Conservation (phyloP, 2,888 invertebrate species). For the Ephialtes manifestator region DNA sequence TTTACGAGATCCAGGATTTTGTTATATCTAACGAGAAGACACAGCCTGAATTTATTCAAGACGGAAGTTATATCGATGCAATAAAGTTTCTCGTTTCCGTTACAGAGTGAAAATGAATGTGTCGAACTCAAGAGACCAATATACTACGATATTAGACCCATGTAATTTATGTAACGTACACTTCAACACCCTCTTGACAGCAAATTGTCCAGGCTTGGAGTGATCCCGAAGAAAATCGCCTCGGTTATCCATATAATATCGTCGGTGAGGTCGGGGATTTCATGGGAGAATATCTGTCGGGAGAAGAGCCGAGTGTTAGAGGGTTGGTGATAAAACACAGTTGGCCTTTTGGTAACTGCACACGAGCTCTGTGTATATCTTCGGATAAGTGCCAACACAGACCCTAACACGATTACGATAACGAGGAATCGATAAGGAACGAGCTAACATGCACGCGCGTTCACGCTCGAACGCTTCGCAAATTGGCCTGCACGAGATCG, state of each 20-base stretch:
- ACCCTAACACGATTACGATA: conserved; percentile 67
- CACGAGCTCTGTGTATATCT: conserved; percentile 63
- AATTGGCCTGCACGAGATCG: conserved; percentile 71
- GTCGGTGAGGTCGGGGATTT: conserved; percentile 10
- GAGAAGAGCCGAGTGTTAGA: conserved; percentile 27
- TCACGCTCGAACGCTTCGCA: conserved; percentile 69
- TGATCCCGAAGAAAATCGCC: conserved; percentile 12
- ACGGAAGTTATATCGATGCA: not conserved
- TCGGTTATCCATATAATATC: conserved; percentile 13
- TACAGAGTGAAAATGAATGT: not conserved
- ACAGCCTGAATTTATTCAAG: not conserved
- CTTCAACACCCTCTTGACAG: not conserved
- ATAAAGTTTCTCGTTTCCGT: not conserved
- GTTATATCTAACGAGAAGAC: not conserved
- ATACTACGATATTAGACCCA: not conserved
- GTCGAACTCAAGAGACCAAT: not conserved
- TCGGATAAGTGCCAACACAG: conserved; percentile 61
- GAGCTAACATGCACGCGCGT: conserved; percentile 55
- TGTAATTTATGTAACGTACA: conserved; percentile 23
- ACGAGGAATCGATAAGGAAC: conserved; percentile 68
- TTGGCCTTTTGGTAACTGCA: conserved; percentile 58
- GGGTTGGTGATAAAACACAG: conserved; percentile 62
- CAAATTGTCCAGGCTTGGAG: conserved; percentile 4
- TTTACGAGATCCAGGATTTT: not conserved
- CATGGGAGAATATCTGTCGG: conserved; percentile 33